Base-by-base conservation (phyloP, 2,113 vertebrate species). In the Hippocampus barbouri region DNA sequence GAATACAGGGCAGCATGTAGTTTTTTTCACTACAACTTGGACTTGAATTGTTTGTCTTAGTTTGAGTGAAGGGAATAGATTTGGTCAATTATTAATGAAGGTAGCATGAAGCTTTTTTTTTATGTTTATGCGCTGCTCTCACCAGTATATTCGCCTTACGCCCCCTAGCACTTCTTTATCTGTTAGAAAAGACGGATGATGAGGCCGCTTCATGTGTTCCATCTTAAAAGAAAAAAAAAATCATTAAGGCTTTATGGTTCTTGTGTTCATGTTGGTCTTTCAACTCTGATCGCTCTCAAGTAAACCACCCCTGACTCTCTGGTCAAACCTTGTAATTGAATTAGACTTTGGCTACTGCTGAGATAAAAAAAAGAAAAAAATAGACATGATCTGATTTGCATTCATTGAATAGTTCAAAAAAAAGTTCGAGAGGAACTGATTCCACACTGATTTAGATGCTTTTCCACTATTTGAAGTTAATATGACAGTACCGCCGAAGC, bases 21-120 rank as follows among this genome's bases (percentile, higher is more conserved):
- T 66, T 47, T 71, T 27, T 7, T 18, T 71, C 69, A 73, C 80
- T 67, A 3, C 73, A 85, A 78, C 68, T 82, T 77, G 72, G 61
- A 56, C 76, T 80, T 79, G 75, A 76, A 68, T 80, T 74, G 40
- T 63, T 72, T 73, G 74, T 65, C 71, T 77, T 56, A 23, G 34
- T 79, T 81, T 85, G 85, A 87, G 77, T 85, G 82, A 88, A 64
- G 69, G 79, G 75, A 86, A 83, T 79, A 69, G 78, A 78, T 86
- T 79, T 23, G 34, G 78, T 90, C 79, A 89, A 85, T 90, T 88
- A 89, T 91, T 89, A 73, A 90, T 87, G 75, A 83, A 79, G 83
- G 73, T 84, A 82, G 80, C 85, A 86, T 81, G 83, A 81, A 77
- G 83, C 85, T 73, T 80, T 85, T 81, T 81, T 85, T 71, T 77